These are phyloP conservation scores for Mythimna vitellina DNA, from an alignment of 2,888 invertebrate species.

Conservation along the genomic window DNA sequence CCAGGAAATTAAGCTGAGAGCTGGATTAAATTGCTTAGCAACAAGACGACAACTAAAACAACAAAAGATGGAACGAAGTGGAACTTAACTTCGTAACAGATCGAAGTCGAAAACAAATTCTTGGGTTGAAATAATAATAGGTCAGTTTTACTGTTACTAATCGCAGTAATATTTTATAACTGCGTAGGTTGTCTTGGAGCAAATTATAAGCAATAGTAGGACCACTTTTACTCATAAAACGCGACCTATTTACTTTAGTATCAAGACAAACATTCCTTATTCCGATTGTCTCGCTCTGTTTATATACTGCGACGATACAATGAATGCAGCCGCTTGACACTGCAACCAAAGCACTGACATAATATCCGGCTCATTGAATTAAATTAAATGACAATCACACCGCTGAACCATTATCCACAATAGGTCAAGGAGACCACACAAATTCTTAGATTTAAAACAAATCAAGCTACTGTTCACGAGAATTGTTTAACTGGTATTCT, in stretches of 20 bases:
- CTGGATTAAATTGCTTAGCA: conserved; percentile 39
- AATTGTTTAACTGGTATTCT: conserved; percentile 72
- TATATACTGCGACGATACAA: conserved; percentile 66
- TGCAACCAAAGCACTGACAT: conserved; percentile 52
- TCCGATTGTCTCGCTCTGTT: conserved; percentile 68
- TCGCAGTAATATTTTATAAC: neutral
- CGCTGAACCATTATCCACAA: conserved; percentile 27
- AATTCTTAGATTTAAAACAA: conserved; percentile 57
- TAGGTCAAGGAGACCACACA: conserved; percentile 63
- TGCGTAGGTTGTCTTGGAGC: neutral
- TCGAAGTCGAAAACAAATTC: conserved; percentile 3
- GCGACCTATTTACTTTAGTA: conserved; percentile 30
- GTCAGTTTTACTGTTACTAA: neutral
- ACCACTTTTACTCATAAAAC: conserved; percentile 24
- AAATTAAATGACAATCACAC: conserved; percentile 44
- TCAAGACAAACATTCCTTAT: conserved; percentile 51
- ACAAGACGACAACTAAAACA: conserved; percentile 18
- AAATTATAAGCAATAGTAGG: neutral
- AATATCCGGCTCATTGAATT: conserved; percentile 50
- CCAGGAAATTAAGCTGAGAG: conserved; percentile 49
- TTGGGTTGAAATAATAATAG: neutral
- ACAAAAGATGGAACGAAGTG: conserved; percentile 4
- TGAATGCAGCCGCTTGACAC: conserved; percentile 60
- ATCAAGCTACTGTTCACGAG: conserved; percentile 52
- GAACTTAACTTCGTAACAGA: conserved; percentile 20